Evolutionary conservation across 2,797 vertebrate species (phyloP).

Genomic region (Enteromius thamalakanensis): DNA sequence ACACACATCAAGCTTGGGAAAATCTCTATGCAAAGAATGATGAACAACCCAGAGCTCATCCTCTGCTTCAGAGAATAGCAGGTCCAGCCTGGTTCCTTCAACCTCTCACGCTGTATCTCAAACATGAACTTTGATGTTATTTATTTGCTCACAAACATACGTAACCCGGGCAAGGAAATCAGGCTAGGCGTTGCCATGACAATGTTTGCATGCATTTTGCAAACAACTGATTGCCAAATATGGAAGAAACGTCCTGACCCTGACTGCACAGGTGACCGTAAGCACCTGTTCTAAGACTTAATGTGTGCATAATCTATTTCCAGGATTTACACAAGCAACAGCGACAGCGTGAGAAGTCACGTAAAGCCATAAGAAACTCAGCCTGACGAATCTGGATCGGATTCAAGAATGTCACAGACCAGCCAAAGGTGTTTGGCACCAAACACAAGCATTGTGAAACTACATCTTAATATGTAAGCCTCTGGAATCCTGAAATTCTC

Average conservation of each 20-base stretch:
- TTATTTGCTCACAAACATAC: neutral
- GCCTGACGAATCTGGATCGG: neutral
- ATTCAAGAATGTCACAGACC: constrained; percentile 8
- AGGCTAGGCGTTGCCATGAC: constrained; percentile 32
- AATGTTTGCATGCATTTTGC: constrained; percentile 46
- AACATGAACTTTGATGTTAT: neutral
- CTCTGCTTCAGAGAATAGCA: neutral
- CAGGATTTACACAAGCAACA: neutral
- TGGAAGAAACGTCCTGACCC: neutral
- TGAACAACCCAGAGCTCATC: neutral
- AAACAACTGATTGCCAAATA: constrained; percentile 10
- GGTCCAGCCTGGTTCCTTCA: neutral
- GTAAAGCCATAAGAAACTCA: neutral
- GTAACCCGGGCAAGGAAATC: neutral
- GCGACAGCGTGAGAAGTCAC: neutral
- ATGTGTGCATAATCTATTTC: neutral
- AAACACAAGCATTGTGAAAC: constrained; percentile 3
- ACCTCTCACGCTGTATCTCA: neutral
- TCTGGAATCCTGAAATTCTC: constrained; percentile 20
- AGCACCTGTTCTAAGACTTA: constrained; percentile 3
- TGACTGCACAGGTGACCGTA: neutral
- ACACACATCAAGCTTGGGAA: constrained; percentile 2
- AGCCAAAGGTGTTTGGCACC: neutral
- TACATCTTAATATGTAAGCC: constrained; percentile 4
- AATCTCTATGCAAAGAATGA: neutral